Conservation (phyloP, 2,797 vertebrate genomes). For the Anolis apletophallus region DNA sequence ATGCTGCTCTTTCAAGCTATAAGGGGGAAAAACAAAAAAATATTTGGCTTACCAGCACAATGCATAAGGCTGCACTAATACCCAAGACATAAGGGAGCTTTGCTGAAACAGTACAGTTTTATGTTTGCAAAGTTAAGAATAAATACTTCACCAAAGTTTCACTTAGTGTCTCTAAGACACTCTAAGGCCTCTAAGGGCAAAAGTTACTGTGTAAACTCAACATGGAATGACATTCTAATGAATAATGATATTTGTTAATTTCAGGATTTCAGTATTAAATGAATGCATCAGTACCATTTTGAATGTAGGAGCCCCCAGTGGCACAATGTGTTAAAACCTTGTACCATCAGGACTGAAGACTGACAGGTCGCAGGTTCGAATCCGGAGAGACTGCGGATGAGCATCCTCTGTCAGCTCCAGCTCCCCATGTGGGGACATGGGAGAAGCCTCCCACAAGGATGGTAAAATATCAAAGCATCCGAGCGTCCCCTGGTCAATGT, state of each 20-base stretch:
- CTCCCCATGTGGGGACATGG: no score
- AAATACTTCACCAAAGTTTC: slow-evolving; percentile 71
- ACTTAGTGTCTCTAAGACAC: slow-evolving; percentile 40
- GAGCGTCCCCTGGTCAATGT: no score
- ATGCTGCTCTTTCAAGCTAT: slow-evolving; percentile 74
- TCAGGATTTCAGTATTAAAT: slow-evolving; percentile 60
- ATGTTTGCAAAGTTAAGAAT: slow-evolving; percentile 67
- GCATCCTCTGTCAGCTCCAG: no score
- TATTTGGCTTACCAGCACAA: slow-evolving; percentile 73
- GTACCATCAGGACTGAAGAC: no score
- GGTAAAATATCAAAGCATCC: no score
- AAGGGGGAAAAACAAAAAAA: slow-evolving; percentile 73
- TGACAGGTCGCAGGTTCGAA: no score
- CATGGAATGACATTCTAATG: slow-evolving; percentile 57
- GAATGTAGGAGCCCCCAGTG: background rate
- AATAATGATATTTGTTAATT: slow-evolving; percentile 48
- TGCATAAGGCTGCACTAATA: slow-evolving; percentile 55
- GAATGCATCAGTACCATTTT: slow-evolving; percentile 52
- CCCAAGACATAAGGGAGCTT: slow-evolving; percentile 65
- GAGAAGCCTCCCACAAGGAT: no score
- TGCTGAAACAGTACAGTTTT: slow-evolving; percentile 64
- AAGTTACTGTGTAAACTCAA: slow-evolving; percentile 59
- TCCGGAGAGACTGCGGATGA: no score
- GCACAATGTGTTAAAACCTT: no score
- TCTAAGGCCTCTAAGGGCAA: slow-evolving; percentile 62